phyloP scores from a whole-genome alignment of 2,797 vertebrate genomes.

The Tolypeutes matacus region DNA sequence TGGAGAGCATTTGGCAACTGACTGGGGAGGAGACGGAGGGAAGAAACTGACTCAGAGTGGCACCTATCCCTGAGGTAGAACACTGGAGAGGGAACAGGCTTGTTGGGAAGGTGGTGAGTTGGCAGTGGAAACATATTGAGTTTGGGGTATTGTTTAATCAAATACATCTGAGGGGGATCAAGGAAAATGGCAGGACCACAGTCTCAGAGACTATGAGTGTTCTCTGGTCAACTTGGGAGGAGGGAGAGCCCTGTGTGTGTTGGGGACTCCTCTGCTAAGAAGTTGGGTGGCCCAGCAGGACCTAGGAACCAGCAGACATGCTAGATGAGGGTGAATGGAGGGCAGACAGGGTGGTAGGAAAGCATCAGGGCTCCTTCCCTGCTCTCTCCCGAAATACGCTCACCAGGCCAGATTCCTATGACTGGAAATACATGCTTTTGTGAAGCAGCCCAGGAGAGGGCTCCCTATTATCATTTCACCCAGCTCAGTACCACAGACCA shows the following conservation, averaged over 20 bases:
- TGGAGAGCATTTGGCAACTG: not conserved
- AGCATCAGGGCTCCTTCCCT: not conserved
- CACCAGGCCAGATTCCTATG: not conserved
- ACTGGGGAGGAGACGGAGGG: not conserved
- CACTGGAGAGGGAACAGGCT: not conserved
- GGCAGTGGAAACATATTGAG: accelerated
- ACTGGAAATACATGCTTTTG: not conserved
- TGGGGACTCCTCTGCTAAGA: not conserved
- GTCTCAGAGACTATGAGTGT: not conserved
- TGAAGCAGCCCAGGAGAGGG: not conserved
- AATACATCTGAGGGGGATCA: not conserved
- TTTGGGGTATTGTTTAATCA: not conserved
- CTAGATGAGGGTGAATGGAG: not conserved
- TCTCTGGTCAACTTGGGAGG: no score
- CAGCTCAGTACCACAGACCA: not conserved
- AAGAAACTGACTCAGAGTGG: not conserved
- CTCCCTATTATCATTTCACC: not conserved
- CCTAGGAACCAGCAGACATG: not conserved
- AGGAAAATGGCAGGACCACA: not conserved
- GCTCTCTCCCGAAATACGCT: no score
- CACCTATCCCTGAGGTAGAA: not conserved
- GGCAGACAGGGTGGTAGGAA: not conserved
- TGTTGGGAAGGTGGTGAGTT: not conserved
- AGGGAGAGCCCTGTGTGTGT: no score
- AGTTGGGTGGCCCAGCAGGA: not conserved